phyloP scores from a whole-genome alignment of 2,888 invertebrate genomes.

The Drosophila diplacantha region DNA sequence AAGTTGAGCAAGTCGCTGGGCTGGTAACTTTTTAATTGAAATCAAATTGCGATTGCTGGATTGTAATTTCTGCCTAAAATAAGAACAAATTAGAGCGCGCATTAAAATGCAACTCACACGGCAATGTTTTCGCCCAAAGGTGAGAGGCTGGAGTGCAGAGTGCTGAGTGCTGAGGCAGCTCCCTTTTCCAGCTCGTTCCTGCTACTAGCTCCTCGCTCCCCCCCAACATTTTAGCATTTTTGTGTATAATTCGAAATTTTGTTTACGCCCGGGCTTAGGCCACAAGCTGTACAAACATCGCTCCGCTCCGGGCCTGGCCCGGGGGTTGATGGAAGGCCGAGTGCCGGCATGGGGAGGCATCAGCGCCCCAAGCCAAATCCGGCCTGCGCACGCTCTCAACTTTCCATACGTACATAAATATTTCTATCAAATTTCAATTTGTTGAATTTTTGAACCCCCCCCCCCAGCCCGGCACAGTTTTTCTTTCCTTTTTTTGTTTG shows the following conservation, averaged over 20 bases:
- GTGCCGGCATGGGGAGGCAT: neutral
- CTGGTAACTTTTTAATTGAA: constrained; percentile 1
- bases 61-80: constrained; percentile 7
- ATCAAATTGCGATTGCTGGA: neutral
- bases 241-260: constrained; percentile 59
- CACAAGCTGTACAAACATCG: constrained; percentile 35
- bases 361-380: constrained; percentile 28
- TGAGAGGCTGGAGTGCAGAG: neutral
- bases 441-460: constrained; percentile 49
- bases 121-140: constrained; percentile 39
- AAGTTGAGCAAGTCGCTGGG: neutral
- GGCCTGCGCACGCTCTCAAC: constrained; percentile 34
- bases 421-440: constrained; percentile 71
- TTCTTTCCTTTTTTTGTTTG: constrained; percentile 2
- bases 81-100: constrained; percentile 14
- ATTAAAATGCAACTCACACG: constrained; percentile 52
- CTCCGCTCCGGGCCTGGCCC: neutral
- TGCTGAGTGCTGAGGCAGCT: no score
- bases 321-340: constrained; percentile 1
- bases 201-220: constrained; percentile 2
- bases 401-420: constrained; percentile 43
- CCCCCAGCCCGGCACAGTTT: neutral
- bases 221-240: constrained; percentile 42
- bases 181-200: neutral
- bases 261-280: constrained; percentile 63